These are phyloP conservation scores for Cygnus buccinator DNA, from an alignment of 2,113 vertebrate species.

Conservation along the genomic window DNA sequence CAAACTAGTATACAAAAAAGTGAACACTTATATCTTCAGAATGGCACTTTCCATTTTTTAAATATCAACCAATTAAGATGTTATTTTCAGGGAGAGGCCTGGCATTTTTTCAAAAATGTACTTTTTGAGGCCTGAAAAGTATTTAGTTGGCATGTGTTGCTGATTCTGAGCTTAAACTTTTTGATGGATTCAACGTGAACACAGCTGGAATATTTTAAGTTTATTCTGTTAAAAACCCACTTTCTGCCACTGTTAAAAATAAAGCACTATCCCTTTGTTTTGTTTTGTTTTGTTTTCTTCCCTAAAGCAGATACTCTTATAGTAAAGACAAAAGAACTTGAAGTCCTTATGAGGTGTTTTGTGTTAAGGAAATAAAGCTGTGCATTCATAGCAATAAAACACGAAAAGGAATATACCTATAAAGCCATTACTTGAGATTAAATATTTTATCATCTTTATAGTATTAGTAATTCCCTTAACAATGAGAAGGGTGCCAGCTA, in stretches of 20 bases:
- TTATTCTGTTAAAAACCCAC: conserved; percentile 67
- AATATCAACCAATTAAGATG: conserved; percentile 73
- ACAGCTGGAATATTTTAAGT: conserved; percentile 74
- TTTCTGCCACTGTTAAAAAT: conserved; percentile 72
- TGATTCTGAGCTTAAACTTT: conserved; percentile 65
- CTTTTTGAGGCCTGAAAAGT: conserved; percentile 47
- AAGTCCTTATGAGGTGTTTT: neutral
- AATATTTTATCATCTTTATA: neutral
- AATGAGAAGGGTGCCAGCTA: neutral
- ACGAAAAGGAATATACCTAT: neutral
- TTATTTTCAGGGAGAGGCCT: conserved; percentile 73
- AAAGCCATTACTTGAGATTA: neutral
- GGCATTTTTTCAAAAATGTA: conserved; percentile 75
- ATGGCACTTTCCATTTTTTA: conserved; percentile 61
- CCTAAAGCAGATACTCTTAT: conserved; percentile 47
- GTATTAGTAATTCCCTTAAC: neutral
- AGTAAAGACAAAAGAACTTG: conserved; percentile 46
- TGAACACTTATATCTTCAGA: conserved; percentile 57
- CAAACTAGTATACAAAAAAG: conserved; percentile 59
- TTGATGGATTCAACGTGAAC: conserved; percentile 56
- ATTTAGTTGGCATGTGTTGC: conserved; percentile 68
- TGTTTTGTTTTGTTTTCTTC: neutral
- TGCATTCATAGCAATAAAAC: neutral
- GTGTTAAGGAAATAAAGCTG: neutral
- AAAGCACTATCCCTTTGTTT: conserved; percentile 13